A percentile compares a stretch with the other conserved stretches of the same genome.
phyloP scores from a whole-genome alignment of 2,797 vertebrate genomes.

The Gallinago solitaria region DNA sequence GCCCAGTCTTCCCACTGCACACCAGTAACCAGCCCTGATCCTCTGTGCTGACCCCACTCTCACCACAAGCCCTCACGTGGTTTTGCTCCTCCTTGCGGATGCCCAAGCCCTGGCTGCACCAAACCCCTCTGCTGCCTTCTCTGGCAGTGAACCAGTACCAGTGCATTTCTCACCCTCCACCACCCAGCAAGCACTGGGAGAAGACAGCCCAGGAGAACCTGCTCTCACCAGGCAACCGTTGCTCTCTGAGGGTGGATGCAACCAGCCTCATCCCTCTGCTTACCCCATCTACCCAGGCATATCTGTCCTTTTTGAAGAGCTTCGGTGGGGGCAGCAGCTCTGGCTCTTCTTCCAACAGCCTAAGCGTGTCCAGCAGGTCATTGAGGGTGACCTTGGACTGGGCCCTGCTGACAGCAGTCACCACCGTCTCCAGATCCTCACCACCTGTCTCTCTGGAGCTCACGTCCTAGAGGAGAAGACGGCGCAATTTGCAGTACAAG shows the following conservation, averaged over 20 bases:
- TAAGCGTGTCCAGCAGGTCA: constrained; percentile 90
- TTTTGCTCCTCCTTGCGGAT: neutral
- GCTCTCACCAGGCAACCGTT: accelerated
- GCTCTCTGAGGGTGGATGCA: neutral
- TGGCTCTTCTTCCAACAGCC: constrained; percentile 89
- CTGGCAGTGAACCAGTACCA: accelerated
- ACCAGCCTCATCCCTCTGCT: neutral
- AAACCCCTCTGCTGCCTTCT: too few species aligned
- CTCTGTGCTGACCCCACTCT: neutral
- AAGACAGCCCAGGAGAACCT: neutral
- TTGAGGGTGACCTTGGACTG: constrained; percentile 86
- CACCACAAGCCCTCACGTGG: accelerated
- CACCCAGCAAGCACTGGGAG: neutral
- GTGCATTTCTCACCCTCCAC: neutral
- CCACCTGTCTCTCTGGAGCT: constrained; percentile 68
- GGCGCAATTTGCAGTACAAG: accelerated
- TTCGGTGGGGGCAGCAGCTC: constrained; percentile 79
- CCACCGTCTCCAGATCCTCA: constrained; percentile 73
- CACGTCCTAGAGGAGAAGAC: constrained; percentile 70
- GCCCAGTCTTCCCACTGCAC: neutral
- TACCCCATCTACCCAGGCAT: constrained; percentile 87
- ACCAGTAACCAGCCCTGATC: neutral
- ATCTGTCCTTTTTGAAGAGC: constrained; percentile 81
- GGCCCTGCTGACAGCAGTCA: constrained; percentile 65
- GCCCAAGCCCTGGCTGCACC: neutral